Conservation (phyloP, 1,140 invertebrate genomes). For the Hypothenemus hampei region DNA sequence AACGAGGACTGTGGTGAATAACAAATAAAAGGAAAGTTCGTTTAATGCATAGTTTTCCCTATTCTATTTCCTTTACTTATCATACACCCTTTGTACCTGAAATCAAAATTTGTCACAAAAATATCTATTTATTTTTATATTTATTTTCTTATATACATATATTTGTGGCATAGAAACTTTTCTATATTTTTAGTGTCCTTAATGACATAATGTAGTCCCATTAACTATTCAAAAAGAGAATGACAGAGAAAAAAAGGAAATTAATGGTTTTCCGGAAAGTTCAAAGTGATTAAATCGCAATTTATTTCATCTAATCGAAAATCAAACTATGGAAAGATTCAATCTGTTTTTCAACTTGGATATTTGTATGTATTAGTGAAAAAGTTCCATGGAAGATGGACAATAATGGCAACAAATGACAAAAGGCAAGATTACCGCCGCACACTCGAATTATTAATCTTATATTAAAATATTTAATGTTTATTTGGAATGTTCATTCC, state of each 20-base stretch:
- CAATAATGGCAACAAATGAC: neutral
- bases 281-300: slow-evolving; percentile 9
- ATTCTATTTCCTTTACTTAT: neutral
- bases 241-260: neutral
- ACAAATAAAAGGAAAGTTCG: too few relatives aligned
- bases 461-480: neutral
- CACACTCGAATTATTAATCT: neutral
- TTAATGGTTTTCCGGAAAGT: neutral
- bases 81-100: neutral
- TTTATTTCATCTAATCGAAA: slow-evolving; percentile 3
- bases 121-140: neutral
- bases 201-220: slow-evolving; percentile 4
- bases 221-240: slow-evolving; percentile 3
- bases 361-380: neutral
- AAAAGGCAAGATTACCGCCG: neutral
- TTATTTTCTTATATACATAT: neutral
- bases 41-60: too few relatives aligned
- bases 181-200: neutral
- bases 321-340: neutral
- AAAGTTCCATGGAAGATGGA: neutral
- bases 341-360: slow-evolving; percentile 6
- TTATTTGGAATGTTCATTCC: neutral
- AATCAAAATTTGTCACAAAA: neutral
- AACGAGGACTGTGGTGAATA: too few relatives aligned
- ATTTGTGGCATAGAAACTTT: neutral